These are phyloP conservation scores for Dinomys branickii DNA, from an alignment of 2,113 vertebrate species.

Conservation along the genomic window DNA sequence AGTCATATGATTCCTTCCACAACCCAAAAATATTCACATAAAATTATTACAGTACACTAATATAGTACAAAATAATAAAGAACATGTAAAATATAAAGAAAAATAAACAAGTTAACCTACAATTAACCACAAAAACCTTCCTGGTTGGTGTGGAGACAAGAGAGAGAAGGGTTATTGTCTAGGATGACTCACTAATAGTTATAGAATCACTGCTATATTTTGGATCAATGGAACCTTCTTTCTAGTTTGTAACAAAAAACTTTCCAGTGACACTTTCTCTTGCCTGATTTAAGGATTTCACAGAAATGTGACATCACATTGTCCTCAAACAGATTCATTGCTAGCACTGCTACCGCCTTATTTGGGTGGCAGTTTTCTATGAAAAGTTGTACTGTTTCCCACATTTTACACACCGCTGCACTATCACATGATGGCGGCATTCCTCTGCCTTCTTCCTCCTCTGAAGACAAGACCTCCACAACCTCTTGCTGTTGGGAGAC, in stretches of 20 bases:
- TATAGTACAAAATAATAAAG: not conserved
- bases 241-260: not conserved
- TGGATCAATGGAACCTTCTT: not conserved
- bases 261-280: not conserved
- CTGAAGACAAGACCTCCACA: not conserved
- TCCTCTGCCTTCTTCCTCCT: not conserved
- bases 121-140: not conserved
- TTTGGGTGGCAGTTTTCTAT: not conserved
- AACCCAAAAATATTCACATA: not conserved
- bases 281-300: not conserved
- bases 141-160: not conserved
- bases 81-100: not conserved
- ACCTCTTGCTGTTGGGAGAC: not conserved
- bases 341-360: not conserved
- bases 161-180: not conserved
- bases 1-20: not conserved
- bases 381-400: not conserved
- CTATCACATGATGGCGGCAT: not conserved
- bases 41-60: not conserved
- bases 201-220: not conserved
- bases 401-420: not conserved
- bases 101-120: not conserved
- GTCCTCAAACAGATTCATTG: not conserved
- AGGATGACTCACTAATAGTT: not conserved
- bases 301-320: not conserved